Evolutionary conservation across 1,140 invertebrate genomes (phyloP), one percentile per base, ranked within the genome.

Genomic region (Camponotus pennsylvanicus): DNA sequence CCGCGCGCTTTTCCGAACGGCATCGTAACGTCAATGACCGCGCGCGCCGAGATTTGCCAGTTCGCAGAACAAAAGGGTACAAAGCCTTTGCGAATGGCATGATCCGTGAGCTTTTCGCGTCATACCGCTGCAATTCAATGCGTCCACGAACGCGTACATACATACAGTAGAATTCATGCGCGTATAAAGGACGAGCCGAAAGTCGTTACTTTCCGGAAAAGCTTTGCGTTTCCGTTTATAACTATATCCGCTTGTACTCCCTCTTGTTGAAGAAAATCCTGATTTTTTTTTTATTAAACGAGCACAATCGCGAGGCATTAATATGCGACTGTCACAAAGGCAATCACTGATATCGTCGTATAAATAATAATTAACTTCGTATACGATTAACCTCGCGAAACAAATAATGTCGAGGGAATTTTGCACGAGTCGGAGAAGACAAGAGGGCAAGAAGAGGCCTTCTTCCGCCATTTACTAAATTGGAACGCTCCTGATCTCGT

Each of bases 1-100:
- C 45, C n/a, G n/a, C 9, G 49, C 79, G 79, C 42, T 83, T 83
- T 83, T 75, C 79, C 49, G 49, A 71, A 59, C 42, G 69, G 57
- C 59, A 83, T 83, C 73, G 55, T 70, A 75, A 70, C 79, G 40
- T 83, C 79, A 83, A 83, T 75, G 79, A 55, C 15, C 70, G 21
- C 63, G 21, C 69, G 78, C 78, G 3, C n/a, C 55, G 69, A 73
- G 49, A 73, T 59, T 67, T 59, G 69, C 75, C 69, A 69, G 52
- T 57, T 59, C 37, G 70, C 27, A 40, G 71, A 77, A 87, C 86
- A 87, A 87, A 88, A 84, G 67, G 37, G 42, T 86, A 83, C 79
- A 83, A 83, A 75, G 79, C 55, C 69, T 75, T 83, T 83, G 69
- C 79, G 73, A 83, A 83, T 83, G 79, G 61, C 79, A 75, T 61